Evolutionary conservation across 2,888 invertebrate genomes (phyloP), one percentile per base, ranked within the genome.

Genomic region (Ormyrus rosae): DNA sequence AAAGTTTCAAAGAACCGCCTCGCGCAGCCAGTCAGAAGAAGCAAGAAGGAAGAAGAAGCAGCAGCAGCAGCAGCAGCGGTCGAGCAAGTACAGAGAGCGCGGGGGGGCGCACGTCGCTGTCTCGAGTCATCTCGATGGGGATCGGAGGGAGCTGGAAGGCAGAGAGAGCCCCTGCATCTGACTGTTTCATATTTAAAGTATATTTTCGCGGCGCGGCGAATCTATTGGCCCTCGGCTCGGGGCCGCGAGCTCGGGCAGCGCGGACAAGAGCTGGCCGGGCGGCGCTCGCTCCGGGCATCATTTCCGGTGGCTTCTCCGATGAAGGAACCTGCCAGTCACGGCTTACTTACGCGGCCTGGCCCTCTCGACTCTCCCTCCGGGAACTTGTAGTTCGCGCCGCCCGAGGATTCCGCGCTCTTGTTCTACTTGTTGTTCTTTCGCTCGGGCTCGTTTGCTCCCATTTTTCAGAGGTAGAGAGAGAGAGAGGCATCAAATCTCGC

Each of bases 121-220:
- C 87, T 85, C 82, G 85, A 87, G 86, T 85, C 87, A 86, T 87
- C 85, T 84, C 85, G 85, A 85, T 85, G 86, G 86, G 87, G 86
- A 87, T 87, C 86, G 58, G 34, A 51, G 55, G 56, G 55, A 61
- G 60, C 46, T 45, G 10, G 58, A 13, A 9, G 55, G 64, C 55
- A 61, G 51, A 10, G n/a, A 46, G 48, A 60, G 51, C 72, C 19
- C 84, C 85, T 89, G 89, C 86, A 84, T 87, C 88, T 88, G 89
- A 89, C 90, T 90, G 88, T 90, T 90, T 89, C 88, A 89, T 90
- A 90, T 89, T 90, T 89, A 90, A 89, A 90, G 87, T 89, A 87
- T 87, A 89, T 88, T 89, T 89, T 58, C 70, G 61, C 68, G 48
- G 81, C 85, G 83, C 85, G 82, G 88, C 63, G 73, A 79, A 88